A percentile compares a stretch with the other conserved stretches of the same genome.
phyloP scores from a whole-genome alignment of 1,140 invertebrate genomes.

The Muscidifurax raptorellus region DNA sequence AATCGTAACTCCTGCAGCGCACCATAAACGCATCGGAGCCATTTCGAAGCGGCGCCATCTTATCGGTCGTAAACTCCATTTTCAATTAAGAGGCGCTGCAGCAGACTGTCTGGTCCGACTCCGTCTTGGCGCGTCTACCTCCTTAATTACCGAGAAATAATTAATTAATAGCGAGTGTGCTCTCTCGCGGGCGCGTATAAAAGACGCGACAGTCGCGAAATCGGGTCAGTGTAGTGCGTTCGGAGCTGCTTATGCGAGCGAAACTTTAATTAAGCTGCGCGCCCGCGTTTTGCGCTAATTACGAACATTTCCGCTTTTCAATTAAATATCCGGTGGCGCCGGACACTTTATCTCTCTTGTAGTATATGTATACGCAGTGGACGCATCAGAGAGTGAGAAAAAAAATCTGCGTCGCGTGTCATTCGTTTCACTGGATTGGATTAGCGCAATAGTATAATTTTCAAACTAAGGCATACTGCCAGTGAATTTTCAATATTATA shows the following conservation, averaged over 20 bases:
- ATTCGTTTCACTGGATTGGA: not conserved
- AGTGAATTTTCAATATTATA: too few relatives aligned
- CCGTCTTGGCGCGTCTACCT: not conserved
- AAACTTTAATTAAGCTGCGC: slow-evolving; percentile 13
- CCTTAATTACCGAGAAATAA: not conserved
- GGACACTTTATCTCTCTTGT: too few relatives aligned
- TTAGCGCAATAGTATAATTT: too few relatives aligned
- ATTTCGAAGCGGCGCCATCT: not conserved
- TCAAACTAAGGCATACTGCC: too few relatives aligned
- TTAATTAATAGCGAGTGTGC: not conserved
- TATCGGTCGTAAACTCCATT: not conserved
- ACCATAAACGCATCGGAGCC: too few relatives aligned
- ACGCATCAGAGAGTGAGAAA: too few relatives aligned
- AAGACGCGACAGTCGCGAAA: not conserved
- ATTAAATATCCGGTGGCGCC: not conserved
- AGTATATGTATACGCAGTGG: too few relatives aligned
- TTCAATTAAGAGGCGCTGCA: slow-evolving; percentile 1
- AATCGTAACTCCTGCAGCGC: not conserved
- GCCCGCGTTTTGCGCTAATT: not conserved
- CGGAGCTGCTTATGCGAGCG: not conserved
- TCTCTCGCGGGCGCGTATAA: not conserved
- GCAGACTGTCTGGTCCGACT: not conserved
- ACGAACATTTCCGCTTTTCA: slow-evolving; percentile 1
- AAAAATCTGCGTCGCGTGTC: not conserved
- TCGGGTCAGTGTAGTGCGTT: too few relatives aligned